phyloP scores from a whole-genome alignment of 2,888 invertebrate genomes.

The Coenonympha glycerion region DNA sequence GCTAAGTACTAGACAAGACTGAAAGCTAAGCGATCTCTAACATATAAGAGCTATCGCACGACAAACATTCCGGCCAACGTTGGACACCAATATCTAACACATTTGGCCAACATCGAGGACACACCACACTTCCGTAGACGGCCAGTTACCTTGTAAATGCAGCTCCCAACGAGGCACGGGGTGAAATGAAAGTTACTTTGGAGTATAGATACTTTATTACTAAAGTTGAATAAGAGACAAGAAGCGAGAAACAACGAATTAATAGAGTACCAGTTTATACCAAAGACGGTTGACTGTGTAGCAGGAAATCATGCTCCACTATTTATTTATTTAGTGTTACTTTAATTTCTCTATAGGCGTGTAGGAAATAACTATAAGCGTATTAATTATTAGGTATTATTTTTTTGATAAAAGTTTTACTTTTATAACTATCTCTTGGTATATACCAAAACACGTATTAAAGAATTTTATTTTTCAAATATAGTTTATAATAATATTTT shows the following conservation, averaged over 20 bases:
- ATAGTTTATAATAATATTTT: constrained; percentile 36
- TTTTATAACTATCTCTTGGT: constrained; percentile 49
- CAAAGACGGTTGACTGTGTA: constrained; percentile 30
- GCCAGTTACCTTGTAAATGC: constrained; percentile 65
- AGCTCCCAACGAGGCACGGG: constrained; percentile 67
- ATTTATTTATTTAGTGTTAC: constrained; percentile 37
- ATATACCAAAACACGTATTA: constrained; percentile 59
- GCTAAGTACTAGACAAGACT: constrained; percentile 34
- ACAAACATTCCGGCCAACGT: constrained; percentile 44
- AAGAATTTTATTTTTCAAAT: constrained; percentile 35
- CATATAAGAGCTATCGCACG: constrained; percentile 63
- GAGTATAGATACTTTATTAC: constrained; percentile 75
- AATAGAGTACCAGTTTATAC: constrained; percentile 34
- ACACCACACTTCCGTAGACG: constrained; percentile 43
- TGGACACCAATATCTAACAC: constrained; percentile 32
- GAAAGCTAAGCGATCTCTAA: constrained; percentile 63
- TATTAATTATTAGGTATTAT: constrained; percentile 34
- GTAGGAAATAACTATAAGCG: constrained; percentile 58
- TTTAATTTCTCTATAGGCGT: constrained; percentile 48
- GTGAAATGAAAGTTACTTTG: constrained; percentile 74
- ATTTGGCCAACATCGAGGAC: constrained; percentile 50
- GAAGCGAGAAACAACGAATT: constrained; percentile 54
- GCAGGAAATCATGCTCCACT: constrained; percentile 54
- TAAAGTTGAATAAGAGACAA: constrained; percentile 63
- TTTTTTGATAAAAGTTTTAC: constrained; percentile 45